Evolutionary conservation across 1,140 invertebrate genomes (phyloP).

Genomic region (Tetranychus urticae): DNA sequence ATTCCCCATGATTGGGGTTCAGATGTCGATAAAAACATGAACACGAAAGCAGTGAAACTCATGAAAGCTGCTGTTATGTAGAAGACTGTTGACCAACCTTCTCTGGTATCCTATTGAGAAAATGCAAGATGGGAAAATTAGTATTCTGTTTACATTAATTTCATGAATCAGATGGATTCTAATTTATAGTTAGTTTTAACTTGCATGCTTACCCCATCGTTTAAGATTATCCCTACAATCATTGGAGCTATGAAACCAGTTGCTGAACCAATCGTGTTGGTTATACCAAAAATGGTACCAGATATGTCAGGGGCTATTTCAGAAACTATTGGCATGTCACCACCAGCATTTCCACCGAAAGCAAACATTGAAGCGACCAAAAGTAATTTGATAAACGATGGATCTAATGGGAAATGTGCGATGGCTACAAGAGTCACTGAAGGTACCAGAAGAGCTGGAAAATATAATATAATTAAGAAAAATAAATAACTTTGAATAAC

Average conservation of each 20-base stretch:
- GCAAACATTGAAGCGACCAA: constrained; percentile 5
- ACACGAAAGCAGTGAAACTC: no score
- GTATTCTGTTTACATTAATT: no score
- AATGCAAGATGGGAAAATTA: no score
- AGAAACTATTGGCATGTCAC: constrained; percentile 9
- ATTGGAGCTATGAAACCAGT: constrained; percentile 3
- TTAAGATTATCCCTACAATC: not conserved
- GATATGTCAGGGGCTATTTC: constrained; percentile 4
- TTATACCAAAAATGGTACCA: constrained; percentile 2
- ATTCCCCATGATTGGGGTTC: no score
- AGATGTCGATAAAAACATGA: no score
- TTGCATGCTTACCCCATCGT: not conserved
- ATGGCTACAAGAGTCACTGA: not conserved
- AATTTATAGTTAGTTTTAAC: no score
- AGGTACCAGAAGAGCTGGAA: not conserved
- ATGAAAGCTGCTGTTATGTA: no score
- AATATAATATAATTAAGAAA: not conserved
- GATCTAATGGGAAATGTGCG: not conserved
- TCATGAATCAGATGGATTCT: no score
- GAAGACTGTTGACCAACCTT: no score
- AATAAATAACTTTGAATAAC: not conserved
- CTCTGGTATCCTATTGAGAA: no score
- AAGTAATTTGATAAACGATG: not conserved
- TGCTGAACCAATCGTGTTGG: not conserved
- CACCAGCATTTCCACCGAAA: constrained; percentile 11